These are phyloP conservation scores for Trichosurus vulpecula DNA, from an alignment of 2,797 vertebrate species.

Conservation along the genomic window DNA sequence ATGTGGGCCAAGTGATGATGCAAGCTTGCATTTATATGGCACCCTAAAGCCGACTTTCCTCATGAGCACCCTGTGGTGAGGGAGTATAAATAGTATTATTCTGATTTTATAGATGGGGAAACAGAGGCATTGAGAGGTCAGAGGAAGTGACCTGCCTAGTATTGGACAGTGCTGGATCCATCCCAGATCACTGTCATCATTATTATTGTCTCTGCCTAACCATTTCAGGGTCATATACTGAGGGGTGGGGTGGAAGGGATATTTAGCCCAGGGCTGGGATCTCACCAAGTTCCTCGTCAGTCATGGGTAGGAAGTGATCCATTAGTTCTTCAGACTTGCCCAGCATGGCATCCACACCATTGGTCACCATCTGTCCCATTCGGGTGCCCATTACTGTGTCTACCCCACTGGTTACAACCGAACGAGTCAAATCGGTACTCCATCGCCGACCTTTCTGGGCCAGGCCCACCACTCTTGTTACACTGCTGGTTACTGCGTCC, in stretches of 20 bases:
- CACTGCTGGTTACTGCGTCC: conserved; percentile 75
- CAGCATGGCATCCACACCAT: conserved; percentile 87
- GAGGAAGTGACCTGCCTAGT: background rate
- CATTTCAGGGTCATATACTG: background rate
- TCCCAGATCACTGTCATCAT: background rate
- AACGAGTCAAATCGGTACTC: conserved; percentile 87
- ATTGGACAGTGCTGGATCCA: background rate
- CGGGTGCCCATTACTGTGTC: conserved; percentile 52
- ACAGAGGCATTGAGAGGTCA: background rate
- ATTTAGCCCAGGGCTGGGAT: fast-evolving
- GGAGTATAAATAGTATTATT: background rate
- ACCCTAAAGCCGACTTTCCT: background rate
- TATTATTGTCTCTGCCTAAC: background rate
- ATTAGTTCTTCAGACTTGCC: conserved; percentile 90
- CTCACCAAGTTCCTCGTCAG: conserved; percentile 89
- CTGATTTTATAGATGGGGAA: background rate
- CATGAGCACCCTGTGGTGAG: background rate
- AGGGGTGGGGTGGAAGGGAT: background rate
- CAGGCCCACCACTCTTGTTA: conserved; percentile 81
- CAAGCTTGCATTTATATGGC: background rate
- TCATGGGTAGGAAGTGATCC: conserved; percentile 90
- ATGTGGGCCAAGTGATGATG: background rate
- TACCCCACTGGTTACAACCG: conserved; percentile 75
- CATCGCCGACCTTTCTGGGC: conserved; percentile 85
- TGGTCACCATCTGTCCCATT: conserved; percentile 82